phyloP scores from a whole-genome alignment of 1,140 invertebrate species.

The Tribolium castaneum region DNA sequence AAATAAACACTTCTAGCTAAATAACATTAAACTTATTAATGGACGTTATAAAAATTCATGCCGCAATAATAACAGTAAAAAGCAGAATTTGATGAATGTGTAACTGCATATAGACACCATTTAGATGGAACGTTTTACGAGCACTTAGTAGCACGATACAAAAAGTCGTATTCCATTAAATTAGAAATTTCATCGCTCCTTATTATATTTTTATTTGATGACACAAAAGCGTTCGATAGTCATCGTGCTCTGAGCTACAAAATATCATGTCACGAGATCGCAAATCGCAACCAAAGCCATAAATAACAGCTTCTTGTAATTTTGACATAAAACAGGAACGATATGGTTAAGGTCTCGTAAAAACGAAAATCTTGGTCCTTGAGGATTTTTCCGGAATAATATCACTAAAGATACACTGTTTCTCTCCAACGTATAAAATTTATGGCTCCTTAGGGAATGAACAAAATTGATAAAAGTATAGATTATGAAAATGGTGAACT shows the following conservation, averaged over 20 bases:
- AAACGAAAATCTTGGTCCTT: neutral
- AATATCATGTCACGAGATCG: neutral
- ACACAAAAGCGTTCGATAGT: neutral
- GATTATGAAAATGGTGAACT: constrained; percentile 27
- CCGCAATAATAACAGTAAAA: neutral
- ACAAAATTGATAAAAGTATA: constrained; percentile 32
- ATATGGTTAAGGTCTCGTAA: constrained; percentile 18
- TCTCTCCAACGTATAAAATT: neutral
- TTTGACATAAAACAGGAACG: constrained; percentile 11
- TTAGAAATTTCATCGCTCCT: neutral
- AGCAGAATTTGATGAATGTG: neutral
- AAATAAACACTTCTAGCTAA: no score
- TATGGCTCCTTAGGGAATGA: constrained; percentile 6
- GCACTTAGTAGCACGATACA: neutral
- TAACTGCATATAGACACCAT: neutral
- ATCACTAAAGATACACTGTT: neutral
- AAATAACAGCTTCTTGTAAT: neutral
- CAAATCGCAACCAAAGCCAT: neutral
- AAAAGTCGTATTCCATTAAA: neutral
- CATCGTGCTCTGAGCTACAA: neutral
- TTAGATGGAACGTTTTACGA: neutral
- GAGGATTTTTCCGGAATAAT: neutral
- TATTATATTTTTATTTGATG: neutral
- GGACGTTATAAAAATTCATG: no score
- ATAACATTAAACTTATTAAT: no score